phyloP scores from a whole-genome alignment of 2,797 vertebrate species.

The Channallabes apus region DNA sequence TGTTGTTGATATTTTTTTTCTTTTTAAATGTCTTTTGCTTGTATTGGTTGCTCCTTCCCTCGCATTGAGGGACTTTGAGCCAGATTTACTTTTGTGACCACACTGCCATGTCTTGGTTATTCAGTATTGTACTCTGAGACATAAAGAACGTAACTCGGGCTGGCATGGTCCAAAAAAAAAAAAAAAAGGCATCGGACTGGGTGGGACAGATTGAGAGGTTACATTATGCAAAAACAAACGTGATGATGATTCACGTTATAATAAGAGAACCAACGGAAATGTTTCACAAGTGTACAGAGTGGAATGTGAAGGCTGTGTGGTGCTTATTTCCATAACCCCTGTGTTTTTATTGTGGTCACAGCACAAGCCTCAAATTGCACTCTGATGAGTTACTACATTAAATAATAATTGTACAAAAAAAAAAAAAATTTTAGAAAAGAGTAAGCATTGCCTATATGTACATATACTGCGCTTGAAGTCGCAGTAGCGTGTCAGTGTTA shows the following conservation, averaged over 20 bases:
- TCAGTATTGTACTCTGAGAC: constrained; percentile 71
- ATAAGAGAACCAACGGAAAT: constrained; percentile 56
- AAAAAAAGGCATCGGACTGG: constrained; percentile 70
- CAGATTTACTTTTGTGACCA: constrained; percentile 66
- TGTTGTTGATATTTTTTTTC: constrained; percentile 68
- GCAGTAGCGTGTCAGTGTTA: constrained; percentile 84
- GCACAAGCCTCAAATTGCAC: constrained; percentile 96
- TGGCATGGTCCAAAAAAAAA: constrained; percentile 66
- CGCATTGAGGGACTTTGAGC: constrained; percentile 56
- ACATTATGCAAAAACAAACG: constrained; percentile 88
- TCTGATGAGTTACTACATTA: constrained; percentile 93
- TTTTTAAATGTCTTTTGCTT: constrained; percentile 44
- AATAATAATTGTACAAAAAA: constrained; percentile 54
- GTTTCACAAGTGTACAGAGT: constrained; percentile 90
- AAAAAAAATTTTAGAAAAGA: constrained; percentile 56
- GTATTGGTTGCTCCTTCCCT: constrained; percentile 50
- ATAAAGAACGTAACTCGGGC: constrained; percentile 72
- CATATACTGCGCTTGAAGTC: constrained; percentile 81
- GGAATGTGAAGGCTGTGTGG: constrained; percentile 97
- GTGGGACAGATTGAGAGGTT: constrained; percentile 80
- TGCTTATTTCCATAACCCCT: constrained; percentile 90
- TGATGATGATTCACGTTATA: constrained; percentile 59
- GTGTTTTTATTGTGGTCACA: constrained; percentile 92
- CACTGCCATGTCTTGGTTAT: constrained; percentile 81
- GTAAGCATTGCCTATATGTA: constrained; percentile 90